Evolutionary conservation across 35 echinoderm and acorn worm genomes (phyloP).

Genomic region (Apostichopus japonicus): DNA sequence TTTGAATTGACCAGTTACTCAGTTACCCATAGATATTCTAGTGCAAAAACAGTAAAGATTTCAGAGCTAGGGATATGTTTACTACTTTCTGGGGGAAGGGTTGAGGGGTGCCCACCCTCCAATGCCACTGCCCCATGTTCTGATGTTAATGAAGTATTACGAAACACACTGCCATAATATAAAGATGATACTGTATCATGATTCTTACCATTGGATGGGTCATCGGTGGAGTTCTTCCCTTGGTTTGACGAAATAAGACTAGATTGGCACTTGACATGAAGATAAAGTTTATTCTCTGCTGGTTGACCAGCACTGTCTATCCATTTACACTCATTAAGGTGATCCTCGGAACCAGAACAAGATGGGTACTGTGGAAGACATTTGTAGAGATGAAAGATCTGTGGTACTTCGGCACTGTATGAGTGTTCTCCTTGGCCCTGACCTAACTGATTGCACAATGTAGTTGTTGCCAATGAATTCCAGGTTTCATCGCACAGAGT

Average conservation of each 20-base stretch:
- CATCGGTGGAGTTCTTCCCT: not conserved
- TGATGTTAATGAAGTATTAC: no score
- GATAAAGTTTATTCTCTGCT: not conserved
- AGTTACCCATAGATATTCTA: no score
- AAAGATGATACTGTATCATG: no score
- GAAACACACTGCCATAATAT: no score
- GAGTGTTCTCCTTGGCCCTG: not conserved
- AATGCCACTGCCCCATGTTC: no score
- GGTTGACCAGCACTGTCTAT: not conserved
- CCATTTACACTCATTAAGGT: slow-evolving; percentile 2
- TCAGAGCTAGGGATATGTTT: no score
- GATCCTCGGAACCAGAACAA: slow-evolving; percentile 1
- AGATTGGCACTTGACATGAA: not conserved
- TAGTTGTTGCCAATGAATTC: not conserved
- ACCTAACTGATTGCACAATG: slow-evolving; percentile 17
- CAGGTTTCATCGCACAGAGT: not conserved
- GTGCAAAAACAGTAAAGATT: no score
- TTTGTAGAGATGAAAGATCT: not conserved
- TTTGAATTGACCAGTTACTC: no score
- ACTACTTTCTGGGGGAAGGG: no score
- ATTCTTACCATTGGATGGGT: not conserved
- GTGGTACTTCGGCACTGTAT: not conserved
- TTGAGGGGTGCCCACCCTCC: no score
- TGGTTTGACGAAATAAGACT: not conserved
- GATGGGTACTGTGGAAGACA: not conserved